Evolutionary conservation across 2,797 vertebrate genomes (phyloP).

Genomic region (Botia kubotai): DNA sequence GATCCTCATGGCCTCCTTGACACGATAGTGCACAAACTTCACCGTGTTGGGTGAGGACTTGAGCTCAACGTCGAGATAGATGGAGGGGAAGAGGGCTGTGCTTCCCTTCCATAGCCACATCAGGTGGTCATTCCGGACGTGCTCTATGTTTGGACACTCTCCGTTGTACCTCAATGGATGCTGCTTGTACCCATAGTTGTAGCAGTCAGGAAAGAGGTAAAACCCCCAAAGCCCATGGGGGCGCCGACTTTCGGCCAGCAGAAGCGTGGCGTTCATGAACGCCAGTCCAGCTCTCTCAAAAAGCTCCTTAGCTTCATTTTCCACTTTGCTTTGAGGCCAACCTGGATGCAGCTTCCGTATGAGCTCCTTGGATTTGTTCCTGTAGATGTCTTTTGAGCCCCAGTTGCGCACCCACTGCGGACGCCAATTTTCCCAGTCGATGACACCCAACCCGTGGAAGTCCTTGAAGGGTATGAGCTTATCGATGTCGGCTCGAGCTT

Average conservation of each 20-base stretch:
- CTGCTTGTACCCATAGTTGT: conserved; percentile 90
- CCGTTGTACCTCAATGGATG: conserved; percentile 83
- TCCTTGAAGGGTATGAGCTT: conserved; percentile 83
- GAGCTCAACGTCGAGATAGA: conserved; percentile 87
- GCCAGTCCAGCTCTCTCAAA: conserved; percentile 85
- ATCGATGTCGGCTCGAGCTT: conserved; percentile 83
- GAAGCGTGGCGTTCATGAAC: conserved; percentile 88
- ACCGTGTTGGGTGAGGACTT: conserved; percentile 85
- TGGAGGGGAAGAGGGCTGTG: conserved; percentile 86
- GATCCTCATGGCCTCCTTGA: conserved; percentile 89
- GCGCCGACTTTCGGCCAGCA: conserved; percentile 80
- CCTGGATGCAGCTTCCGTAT: conserved; percentile 80
- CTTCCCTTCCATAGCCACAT: conserved; percentile 90
- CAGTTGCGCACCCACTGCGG: conserved; percentile 92
- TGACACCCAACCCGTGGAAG: conserved; percentile 86
- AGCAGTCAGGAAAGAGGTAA: conserved; percentile 92
- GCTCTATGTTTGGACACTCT: conserved; percentile 86
- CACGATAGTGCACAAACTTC: conserved; percentile 88
- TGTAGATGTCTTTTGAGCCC: conserved; percentile 87
- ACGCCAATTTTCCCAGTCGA: conserved; percentile 93
- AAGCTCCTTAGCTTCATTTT: conserved; percentile 82
- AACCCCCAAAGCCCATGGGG: conserved; percentile 88
- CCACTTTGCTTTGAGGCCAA: conserved; percentile 84
- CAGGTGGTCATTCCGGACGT: conserved; percentile 85
- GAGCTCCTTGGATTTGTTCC: conserved; percentile 84